phyloP scores from a whole-genome alignment of 1,140 invertebrate species.

The Aleiodes sp. region DNA sequence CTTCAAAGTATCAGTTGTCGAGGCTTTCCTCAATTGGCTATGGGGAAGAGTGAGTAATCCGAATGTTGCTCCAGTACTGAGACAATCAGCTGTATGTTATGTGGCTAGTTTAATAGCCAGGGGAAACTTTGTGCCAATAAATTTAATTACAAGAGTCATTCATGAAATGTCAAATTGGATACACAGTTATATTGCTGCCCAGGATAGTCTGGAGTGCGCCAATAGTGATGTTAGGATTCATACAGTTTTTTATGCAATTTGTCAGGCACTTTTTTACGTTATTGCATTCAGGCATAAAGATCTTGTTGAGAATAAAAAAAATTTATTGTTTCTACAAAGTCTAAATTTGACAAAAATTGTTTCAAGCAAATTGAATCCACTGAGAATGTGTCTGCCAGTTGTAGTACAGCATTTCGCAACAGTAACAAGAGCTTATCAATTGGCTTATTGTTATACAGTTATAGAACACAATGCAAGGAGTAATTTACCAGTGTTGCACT shows the following conservation, averaged over 20 bases:
- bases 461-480: slow-evolving; percentile 85
- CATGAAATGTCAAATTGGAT: slow-evolving; percentile 77
- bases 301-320: slow-evolving; percentile 77
- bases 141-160: slow-evolving; percentile 65
- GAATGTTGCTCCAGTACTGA: slow-evolving; percentile 71
- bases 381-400: slow-evolving; percentile 79
- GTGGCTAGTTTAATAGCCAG: slow-evolving; percentile 80
- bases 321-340: slow-evolving; percentile 79
- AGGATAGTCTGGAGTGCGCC: slow-evolving; percentile 64
- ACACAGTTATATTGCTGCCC: slow-evolving; percentile 76
- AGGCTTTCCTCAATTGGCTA: slow-evolving; percentile 76
- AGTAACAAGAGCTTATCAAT: slow-evolving; percentile 84
- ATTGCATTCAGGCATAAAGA: slow-evolving; percentile 88
- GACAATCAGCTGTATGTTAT: slow-evolving; percentile 78
- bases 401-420: slow-evolving; percentile 87
- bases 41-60: slow-evolving; percentile 80
- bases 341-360: slow-evolving; percentile 87
- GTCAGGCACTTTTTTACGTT: slow-evolving; percentile 90
- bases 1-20: slow-evolving; percentile 72
- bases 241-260: slow-evolving; percentile 87
- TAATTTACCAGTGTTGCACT: slow-evolving; percentile 69
- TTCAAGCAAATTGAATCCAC: slow-evolving; percentile 84
- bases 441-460: slow-evolving; percentile 91
- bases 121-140: slow-evolving; percentile 72
- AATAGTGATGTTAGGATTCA: slow-evolving; percentile 74